Conservation (phyloP, 2,888 invertebrate genomes). For the Terebella lapidaria region DNA sequence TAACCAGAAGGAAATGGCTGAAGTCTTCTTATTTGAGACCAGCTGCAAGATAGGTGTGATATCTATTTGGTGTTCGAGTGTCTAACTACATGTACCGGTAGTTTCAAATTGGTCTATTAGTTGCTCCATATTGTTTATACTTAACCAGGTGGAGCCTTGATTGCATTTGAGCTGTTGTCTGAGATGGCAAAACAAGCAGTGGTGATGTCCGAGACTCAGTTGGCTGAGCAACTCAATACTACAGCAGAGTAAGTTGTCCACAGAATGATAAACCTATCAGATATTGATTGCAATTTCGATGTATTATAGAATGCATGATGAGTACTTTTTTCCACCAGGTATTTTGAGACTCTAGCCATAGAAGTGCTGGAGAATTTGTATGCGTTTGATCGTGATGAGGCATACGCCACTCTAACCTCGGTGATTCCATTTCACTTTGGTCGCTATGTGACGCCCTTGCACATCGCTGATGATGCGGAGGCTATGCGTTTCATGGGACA, state of each 20-base stretch:
- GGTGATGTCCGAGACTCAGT: conserved; percentile 11
- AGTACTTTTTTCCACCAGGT: conserved; percentile 9
- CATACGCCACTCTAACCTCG: conserved; percentile 14
- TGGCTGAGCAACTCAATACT: conserved; percentile 1
- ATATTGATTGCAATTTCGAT: no score
- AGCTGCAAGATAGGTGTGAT: conserved; percentile 13
- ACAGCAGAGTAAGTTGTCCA: conserved; percentile 16
- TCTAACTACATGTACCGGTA: neutral
- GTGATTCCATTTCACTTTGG: conserved; percentile 17
- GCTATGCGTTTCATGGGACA: conserved; percentile 22
- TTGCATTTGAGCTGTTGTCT: conserved; percentile 15
- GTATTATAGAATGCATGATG: no score
- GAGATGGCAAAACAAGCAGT: conserved; percentile 8
- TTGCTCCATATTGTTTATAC: no score
- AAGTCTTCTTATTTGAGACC: conserved; percentile 13
- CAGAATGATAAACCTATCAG: neutral
- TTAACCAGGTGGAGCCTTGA: conserved; percentile 14
- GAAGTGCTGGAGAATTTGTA: conserved; percentile 16
- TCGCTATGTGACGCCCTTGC: conserved; percentile 13
- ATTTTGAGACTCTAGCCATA: conserved; percentile 14
- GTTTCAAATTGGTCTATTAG: no score
- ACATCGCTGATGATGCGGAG: conserved; percentile 16
- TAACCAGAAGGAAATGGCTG: conserved; percentile 14
- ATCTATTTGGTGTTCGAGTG: neutral
- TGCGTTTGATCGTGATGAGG: conserved; percentile 13